Percentiles rank a stretch among this genome's conserved stretches.
Conservation (phyloP, 2,888 invertebrate species). For the Melipona beecheii region DNA sequence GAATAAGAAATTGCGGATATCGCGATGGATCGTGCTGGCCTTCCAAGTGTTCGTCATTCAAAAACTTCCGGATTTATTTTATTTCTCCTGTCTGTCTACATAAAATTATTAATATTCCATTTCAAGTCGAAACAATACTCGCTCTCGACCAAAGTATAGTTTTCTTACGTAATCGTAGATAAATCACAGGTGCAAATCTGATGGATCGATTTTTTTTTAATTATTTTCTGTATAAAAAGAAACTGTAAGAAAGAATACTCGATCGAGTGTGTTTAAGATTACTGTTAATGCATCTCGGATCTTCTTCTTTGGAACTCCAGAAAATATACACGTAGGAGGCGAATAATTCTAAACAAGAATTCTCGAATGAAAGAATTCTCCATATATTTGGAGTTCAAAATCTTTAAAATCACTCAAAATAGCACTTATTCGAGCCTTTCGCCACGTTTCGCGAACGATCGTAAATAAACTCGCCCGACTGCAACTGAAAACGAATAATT, state of each 20-base stretch:
- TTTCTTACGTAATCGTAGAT: too few species aligned
- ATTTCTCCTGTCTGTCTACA: not conserved
- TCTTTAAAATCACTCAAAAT: not conserved
- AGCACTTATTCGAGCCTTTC: not conserved
- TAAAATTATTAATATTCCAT: not conserved
- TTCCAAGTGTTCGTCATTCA: not conserved
- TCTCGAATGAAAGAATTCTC: not conserved
- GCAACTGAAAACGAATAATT: conserved; percentile 3
- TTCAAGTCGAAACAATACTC: too few species aligned
- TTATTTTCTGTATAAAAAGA: too few species aligned
- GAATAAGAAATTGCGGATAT: conserved; percentile 31
- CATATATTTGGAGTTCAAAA: not conserved
- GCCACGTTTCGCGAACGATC: not conserved
- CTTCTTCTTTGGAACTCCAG: not conserved
- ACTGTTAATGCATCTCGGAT: not conserved
- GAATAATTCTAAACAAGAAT: not conserved
- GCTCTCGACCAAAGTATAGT: too few species aligned
- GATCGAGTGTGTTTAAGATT: not conserved
- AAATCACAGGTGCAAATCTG: too few species aligned
- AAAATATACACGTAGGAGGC: not conserved
- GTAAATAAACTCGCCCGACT: not conserved
- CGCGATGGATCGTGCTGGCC: not conserved
- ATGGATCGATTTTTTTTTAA: too few species aligned
- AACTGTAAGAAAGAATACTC: not conserved
- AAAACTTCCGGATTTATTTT: conserved; percentile 11